Conservation (phyloP, 64 coral and sea anemone species). For the Dendrophyllia cribrosa region DNA sequence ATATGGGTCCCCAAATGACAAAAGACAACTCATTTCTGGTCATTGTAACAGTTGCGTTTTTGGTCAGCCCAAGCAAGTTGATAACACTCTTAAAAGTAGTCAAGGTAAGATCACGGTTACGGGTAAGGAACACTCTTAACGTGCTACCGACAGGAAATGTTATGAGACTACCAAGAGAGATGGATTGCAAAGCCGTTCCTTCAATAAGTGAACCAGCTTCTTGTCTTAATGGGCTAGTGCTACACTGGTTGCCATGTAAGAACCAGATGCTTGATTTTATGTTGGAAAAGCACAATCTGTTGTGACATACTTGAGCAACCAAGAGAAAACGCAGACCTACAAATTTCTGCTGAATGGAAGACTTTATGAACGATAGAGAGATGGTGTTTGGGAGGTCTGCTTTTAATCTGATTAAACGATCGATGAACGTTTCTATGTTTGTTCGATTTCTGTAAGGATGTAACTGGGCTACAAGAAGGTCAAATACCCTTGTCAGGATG, state of each 20-base stretch:
- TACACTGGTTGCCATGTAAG: background rate
- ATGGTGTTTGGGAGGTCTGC: constrained; percentile 7
- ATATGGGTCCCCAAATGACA: background rate
- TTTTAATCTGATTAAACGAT: background rate
- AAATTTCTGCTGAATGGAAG: background rate
- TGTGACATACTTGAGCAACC: constrained; percentile 5
- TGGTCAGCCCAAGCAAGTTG: background rate
- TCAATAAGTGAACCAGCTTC: background rate
- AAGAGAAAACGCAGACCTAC: background rate
- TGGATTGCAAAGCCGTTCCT: background rate
- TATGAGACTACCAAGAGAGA: background rate
- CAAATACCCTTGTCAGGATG: background rate
- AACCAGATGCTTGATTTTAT: background rate
- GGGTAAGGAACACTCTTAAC: background rate
- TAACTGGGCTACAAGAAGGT: constrained; percentile 6
- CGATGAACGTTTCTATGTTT: background rate
- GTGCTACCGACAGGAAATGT: background rate
- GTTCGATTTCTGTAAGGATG: constrained; percentile 11
- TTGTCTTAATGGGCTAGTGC: background rate
- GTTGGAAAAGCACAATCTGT: background rate
- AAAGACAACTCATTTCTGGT: background rate
- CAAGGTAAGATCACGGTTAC: background rate
- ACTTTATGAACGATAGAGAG: background rate
- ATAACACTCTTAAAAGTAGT: background rate
- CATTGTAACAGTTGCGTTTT: background rate